Conservation (phyloP, 2,888 invertebrate genomes). For the Tenthredo distinguenda region DNA sequence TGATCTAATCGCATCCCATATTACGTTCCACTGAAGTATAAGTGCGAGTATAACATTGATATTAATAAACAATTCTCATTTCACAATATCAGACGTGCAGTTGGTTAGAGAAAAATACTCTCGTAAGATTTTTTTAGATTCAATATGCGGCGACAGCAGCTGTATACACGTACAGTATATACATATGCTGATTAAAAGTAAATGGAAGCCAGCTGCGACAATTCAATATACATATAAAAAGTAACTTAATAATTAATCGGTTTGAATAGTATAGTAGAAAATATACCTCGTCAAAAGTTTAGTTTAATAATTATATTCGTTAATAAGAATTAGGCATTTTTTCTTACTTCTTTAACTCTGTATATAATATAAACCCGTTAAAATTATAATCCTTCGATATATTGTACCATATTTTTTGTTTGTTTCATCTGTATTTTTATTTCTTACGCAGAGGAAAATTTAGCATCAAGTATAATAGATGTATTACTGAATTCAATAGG, state of each 20-base stretch:
- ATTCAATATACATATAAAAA: not conserved
- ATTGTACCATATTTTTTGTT: not conserved
- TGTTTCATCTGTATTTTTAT: not conserved
- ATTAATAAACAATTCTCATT: not conserved
- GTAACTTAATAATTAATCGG: not conserved
- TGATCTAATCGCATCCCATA: not conserved
- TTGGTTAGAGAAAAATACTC: not conserved
- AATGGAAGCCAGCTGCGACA: not conserved
- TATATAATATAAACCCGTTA: not conserved
- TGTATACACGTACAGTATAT: not conserved
- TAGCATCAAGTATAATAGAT: not conserved
- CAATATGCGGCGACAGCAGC: not conserved
- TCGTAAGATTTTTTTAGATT: not conserved
- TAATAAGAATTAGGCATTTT: not conserved
- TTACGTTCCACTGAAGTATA: not conserved
- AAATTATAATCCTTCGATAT: not conserved
- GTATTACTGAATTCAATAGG: not conserved
- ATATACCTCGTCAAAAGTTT: not conserved
- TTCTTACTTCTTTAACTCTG: not conserved
- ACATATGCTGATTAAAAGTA: not conserved
- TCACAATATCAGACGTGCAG: not conserved
- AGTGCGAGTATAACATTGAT: not conserved
- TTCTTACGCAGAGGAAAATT: not conserved
- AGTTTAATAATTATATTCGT: not conserved
- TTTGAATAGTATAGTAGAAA: not conserved